phyloP scores from a whole-genome alignment of 2,113 vertebrate genomes.

The Ochotona princeps region DNA sequence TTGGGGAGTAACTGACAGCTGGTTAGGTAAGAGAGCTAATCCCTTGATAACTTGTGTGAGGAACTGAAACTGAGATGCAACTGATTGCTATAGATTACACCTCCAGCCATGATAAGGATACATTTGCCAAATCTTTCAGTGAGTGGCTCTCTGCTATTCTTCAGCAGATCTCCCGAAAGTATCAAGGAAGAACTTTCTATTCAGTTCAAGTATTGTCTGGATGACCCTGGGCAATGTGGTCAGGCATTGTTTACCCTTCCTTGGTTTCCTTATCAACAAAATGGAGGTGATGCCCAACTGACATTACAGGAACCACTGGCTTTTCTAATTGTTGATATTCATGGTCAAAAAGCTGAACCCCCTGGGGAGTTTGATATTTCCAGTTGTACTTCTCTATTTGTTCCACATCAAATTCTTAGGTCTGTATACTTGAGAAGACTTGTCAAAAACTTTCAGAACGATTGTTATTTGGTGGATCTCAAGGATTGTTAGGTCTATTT shows the following conservation, averaged over 20 bases:
- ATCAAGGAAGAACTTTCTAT: not conserved
- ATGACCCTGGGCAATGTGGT: not conserved
- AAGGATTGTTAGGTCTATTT: not conserved
- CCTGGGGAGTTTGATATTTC: not conserved
- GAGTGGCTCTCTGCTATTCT: not conserved
- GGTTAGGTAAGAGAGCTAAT: not conserved
- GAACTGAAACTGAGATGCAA: not conserved
- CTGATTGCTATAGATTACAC: not conserved
- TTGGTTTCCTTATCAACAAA: not conserved
- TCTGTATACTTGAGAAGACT: not conserved
- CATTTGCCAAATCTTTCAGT: not conserved
- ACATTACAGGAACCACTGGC: not conserved
- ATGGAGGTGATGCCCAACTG: not conserved
- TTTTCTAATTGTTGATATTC: not conserved
- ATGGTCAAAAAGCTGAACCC: not conserved
- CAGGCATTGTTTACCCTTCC: not conserved
- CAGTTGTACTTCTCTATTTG: not conserved
- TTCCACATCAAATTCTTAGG: not conserved
- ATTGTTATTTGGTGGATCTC: not conserved
- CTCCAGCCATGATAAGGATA: not conserved
- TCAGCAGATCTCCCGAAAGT: not conserved
- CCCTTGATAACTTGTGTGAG: not conserved
- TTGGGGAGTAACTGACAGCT: not conserved
- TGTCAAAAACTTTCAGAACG: not conserved
- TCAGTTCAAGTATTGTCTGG: not conserved